Evolutionary conservation across 2,888 invertebrate species (phyloP).

Genomic region (Drosophila kuntzei): DNA sequence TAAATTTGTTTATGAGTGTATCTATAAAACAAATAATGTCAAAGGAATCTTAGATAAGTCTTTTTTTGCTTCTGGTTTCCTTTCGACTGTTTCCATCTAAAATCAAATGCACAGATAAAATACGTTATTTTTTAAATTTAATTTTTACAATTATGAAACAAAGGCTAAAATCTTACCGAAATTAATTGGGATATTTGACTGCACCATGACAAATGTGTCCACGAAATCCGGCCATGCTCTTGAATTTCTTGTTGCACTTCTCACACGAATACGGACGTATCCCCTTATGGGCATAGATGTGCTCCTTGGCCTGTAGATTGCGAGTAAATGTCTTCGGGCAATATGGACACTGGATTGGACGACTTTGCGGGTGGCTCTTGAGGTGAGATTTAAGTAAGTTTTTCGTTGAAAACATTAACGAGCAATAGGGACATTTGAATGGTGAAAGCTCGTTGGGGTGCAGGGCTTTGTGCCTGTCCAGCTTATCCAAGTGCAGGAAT

Average conservation of each 20-base stretch:
- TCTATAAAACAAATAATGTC: too few species aligned
- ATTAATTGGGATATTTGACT: neutral
- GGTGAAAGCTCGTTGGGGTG: neutral
- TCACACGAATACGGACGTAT: neutral
- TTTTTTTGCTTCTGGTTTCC: too few species aligned
- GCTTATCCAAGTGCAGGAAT: neutral
- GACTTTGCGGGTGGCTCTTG: neutral
- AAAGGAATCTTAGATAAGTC: too few species aligned
- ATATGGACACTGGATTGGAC: slow-evolving; percentile 1
- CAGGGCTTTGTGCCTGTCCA: neutral
- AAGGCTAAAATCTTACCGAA: too few species aligned
- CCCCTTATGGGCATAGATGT: neutral
- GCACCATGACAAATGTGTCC: neutral
- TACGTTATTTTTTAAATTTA: too few species aligned
- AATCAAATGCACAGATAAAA: too few species aligned
- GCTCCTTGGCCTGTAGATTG: neutral
- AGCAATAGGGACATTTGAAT: neutral
- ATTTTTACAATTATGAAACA: too few species aligned
- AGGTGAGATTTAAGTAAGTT: slow-evolving; percentile 1
- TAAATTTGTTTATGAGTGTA: too few species aligned
- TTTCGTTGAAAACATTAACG: neutral
- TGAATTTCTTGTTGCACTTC: slow-evolving; percentile 5
- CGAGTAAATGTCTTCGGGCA: slow-evolving; percentile 6
- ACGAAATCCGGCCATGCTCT: slow-evolving; percentile 1
- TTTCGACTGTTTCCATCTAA: too few species aligned